Evolutionary conservation across 2,888 invertebrate species (phyloP).

Genomic region (Acrocyrtus sp.): DNA sequence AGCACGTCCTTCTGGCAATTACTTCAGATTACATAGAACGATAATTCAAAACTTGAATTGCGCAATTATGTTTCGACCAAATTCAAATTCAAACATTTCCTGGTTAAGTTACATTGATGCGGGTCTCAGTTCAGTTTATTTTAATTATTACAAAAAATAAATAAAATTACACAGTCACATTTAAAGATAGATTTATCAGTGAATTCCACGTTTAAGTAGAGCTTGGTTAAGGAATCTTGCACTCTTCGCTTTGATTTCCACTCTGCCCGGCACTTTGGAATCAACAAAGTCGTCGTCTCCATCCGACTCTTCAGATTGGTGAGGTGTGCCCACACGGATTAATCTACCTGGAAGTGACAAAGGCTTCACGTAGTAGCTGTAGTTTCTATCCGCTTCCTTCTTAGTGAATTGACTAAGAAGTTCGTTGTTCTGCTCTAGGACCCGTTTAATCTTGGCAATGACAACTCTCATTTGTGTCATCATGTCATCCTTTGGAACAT

Average conservation of each 20-base stretch:
- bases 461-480: conserved; percentile 42
- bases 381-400: conserved; percentile 44
- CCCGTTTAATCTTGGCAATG: conserved; percentile 29
- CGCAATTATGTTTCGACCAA: not conserved
- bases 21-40: too few species aligned
- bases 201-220: conserved; percentile 54
- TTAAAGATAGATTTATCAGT: conserved; percentile 21
- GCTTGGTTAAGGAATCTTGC: conserved; percentile 52
- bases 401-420: conserved; percentile 25
- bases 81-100: not conserved
- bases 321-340: conserved; percentile 57
- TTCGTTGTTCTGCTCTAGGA: conserved; percentile 32
- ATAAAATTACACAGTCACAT: not conserved
- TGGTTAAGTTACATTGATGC: not conserved
- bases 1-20: too few species aligned
- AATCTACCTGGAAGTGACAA: conserved; percentile 43
- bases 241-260: conserved; percentile 60
- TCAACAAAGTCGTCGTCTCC: conserved; percentile 54
- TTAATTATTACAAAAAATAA: not conserved
- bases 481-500: conserved; percentile 28
- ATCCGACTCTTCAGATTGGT: conserved; percentile 55
- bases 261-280: conserved; percentile 55
- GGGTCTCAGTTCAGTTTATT: not conserved
- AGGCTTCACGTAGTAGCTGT: conserved; percentile 49
- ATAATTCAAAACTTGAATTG: too few species aligned